Base-by-base conservation (phyloP, 2,888 invertebrate genomes). In the Sisyra nigra region DNA sequence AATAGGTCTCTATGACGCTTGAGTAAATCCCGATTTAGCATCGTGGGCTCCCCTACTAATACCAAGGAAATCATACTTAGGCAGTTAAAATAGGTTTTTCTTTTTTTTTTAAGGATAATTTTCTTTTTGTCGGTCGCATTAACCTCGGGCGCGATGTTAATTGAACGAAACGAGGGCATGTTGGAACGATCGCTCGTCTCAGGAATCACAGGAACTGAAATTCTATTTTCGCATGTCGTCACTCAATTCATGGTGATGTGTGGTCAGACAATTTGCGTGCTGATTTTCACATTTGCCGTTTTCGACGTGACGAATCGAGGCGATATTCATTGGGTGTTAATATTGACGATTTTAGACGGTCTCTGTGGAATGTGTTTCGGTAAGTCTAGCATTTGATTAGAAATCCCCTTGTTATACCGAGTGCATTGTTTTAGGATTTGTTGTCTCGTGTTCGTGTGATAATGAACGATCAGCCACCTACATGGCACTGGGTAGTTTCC, bases 311-410 rank as follows among this genome's bases (percentile, higher is more conserved):
- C 87, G 0, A 74, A 80, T 53, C 70, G 74, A 41, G 94, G 93
- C 2, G 75, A 79, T 3, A 59, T 89, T 3, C 66, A 73, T 18
- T 75, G 80, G 69, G 82, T 91, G 7, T 66, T 79, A n/a, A 50
- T 74, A 0, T 65, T 93, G 8, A 83, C 85, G 0, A 58, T 91
- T 1, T 67, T 89, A 31, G 86, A 84, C 44, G 93, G 93, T 10
- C 62, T 92, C 14, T 89, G 91, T 57, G 94, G 93, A 54, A 94
- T 94, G 94, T 80, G 82, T 45, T 89, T 89, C 53, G 89, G 86
- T 84, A 66, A 66, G 69, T 57, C 43, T 44, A 30, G 14, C n/a
- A n/a, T 18, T 24, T 17, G 31, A 34, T 40, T 39, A 15, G 11
- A 13, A 33, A 11, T 31, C n/a, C 29, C 30, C n/a, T n/a, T n/a